Conservation (phyloP, 2,113 vertebrate genomes). For the Lophochroa leadbeateri region DNA sequence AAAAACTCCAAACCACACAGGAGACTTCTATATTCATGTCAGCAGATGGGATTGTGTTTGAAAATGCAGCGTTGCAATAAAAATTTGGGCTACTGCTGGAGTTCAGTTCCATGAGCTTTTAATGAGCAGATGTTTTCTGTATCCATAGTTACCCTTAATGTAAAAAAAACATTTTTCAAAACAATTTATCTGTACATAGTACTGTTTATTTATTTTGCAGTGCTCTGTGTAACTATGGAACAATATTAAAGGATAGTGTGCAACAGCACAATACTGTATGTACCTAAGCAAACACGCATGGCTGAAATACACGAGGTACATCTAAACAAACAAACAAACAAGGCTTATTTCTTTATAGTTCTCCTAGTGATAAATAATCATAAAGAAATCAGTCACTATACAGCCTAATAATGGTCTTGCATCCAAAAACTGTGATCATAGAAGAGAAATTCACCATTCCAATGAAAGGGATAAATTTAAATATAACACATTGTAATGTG, state of each 20-base stretch:
- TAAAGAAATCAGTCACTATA: background rate
- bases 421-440: background rate
- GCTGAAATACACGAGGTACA: background rate
- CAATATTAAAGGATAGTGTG: background rate
- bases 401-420: background rate
- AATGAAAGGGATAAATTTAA: background rate
- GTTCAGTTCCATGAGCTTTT: background rate
- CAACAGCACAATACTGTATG: background rate
- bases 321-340: background rate
- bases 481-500: background rate
- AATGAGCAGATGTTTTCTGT: constrained; percentile 37
- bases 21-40: background rate
- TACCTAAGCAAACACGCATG: background rate
- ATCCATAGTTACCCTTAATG: background rate
- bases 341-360: background rate
- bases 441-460: background rate
- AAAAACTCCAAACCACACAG: background rate
- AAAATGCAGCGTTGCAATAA: constrained; percentile 40
- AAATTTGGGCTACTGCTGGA: constrained; percentile 5
- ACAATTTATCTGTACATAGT: background rate
- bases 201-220: background rate
- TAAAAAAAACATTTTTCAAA: background rate
- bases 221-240: background rate
- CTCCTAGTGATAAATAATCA: background rate
- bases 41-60: constrained; percentile 27